Conservation (phyloP, 2,888 invertebrate species). For the Drosophila affinis region DNA sequence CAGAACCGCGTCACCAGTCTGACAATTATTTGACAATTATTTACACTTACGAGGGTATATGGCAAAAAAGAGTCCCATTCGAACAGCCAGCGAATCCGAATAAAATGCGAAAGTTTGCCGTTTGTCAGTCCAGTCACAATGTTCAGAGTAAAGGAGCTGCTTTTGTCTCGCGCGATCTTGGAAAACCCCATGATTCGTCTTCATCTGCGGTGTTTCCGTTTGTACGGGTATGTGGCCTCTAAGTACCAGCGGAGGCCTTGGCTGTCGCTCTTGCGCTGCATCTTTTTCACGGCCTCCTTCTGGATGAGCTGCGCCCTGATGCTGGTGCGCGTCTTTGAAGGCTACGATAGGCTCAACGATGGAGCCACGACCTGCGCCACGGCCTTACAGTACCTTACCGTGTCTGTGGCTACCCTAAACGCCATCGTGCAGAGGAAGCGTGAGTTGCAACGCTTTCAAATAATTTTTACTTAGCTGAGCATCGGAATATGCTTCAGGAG, state of each 20-base stretch:
- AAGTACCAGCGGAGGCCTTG: constrained; percentile 52
- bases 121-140: constrained; percentile 37
- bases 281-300: constrained; percentile 68
- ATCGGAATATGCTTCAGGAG: constrained; percentile 42
- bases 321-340: constrained; percentile 47
- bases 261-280: constrained; percentile 58
- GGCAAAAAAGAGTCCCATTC: not conserved
- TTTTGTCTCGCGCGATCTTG: constrained; percentile 57
- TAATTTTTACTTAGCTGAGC: not conserved
- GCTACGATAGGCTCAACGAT: constrained; percentile 57
- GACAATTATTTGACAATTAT: constrained; percentile 46
- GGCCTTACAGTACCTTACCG: constrained; percentile 67
- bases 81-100: constrained; percentile 8
- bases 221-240: constrained; percentile 67
- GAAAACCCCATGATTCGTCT: constrained; percentile 59
- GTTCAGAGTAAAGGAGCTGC: constrained; percentile 57
- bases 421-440: constrained; percentile 66
- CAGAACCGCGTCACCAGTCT: constrained; percentile 44
- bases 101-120: constrained; percentile 12
- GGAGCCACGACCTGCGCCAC: constrained; percentile 71
- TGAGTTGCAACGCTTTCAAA: constrained; percentile 26
- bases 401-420: constrained; percentile 69
- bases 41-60: constrained; percentile 12
- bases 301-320: constrained; percentile 59
- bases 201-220: constrained; percentile 63